A percentile compares a stretch with the other conserved stretches of the same genome.
Evolutionary conservation across 2,797 vertebrate species (phyloP).

Genomic region (Molothrus aeneus): DNA sequence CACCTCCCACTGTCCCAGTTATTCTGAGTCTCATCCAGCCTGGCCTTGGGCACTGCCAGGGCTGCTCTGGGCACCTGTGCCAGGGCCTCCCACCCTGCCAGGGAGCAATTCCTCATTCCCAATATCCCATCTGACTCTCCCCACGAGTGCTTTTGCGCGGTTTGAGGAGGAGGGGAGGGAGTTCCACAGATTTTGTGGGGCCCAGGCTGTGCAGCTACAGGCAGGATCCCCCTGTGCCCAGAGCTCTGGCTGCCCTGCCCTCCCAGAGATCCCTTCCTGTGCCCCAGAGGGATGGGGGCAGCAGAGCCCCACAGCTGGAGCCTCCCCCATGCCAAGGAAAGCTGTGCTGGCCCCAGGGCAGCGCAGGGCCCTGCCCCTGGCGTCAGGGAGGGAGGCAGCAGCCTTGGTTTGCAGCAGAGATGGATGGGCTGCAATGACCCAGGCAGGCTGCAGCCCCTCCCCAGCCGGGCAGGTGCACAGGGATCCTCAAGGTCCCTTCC

Average conservation of each 20-base stretch:
- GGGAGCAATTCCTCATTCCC: not conserved
- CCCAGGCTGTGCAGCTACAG: fast-evolving
- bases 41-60: not conserved
- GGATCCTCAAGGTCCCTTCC: not conserved
- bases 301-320: not conserved
- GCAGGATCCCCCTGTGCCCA: not conserved
- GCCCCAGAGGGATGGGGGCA: not conserved
- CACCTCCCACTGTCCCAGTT: not conserved
- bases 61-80: not conserved
- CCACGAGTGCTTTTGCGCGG: fast-evolving
- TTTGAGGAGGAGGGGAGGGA: not conserved
- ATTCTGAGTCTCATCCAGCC: not conserved
- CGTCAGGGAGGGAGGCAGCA: fast-evolving
- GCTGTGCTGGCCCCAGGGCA: not conserved
- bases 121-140: not conserved
- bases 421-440: not conserved
- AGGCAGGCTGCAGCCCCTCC: not conserved
- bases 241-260: not conserved
- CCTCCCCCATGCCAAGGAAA: fast-evolving
- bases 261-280: fast-evolving
- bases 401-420: not conserved
- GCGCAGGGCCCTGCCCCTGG: not conserved
- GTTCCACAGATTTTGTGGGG: fast-evolving
- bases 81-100: not conserved
- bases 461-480: not conserved